phyloP scores from a whole-genome alignment of 2,888 invertebrate genomes.

The Neoitamus cyanurus region DNA sequence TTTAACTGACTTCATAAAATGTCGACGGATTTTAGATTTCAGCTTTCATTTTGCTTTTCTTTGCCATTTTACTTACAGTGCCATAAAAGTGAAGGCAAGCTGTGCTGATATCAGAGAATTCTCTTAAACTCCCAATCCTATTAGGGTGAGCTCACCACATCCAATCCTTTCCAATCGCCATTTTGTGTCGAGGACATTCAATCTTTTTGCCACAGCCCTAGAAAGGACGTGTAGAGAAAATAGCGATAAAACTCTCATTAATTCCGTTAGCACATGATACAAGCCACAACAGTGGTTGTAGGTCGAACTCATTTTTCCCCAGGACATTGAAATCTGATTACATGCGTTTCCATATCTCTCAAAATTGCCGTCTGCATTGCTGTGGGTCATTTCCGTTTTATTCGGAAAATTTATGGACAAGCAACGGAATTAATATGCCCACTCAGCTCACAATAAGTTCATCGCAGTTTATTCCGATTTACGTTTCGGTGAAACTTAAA shows the following conservation, averaged over 20 bases:
- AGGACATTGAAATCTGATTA: background rate
- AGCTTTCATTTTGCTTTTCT: background rate
- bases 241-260: background rate
- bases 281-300: background rate
- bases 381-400: background rate
- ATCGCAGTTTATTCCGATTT: too few relatives aligned
- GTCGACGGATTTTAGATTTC: background rate
- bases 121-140: background rate
- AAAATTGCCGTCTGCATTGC: too few relatives aligned
- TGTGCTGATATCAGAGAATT: background rate
- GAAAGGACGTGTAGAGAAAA: background rate
- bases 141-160: background rate
- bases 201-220: background rate
- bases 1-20: background rate
- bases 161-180: background rate
- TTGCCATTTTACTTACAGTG: background rate
- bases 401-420: background rate
- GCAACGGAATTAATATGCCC: background rate
- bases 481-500: too few relatives aligned
- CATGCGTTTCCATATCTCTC: background rate
- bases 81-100: background rate
- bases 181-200: background rate
- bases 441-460: background rate
- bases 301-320: background rate
- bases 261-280: background rate